Conservation (phyloP, 2,113 vertebrate species). For the Abramis brama region DNA sequence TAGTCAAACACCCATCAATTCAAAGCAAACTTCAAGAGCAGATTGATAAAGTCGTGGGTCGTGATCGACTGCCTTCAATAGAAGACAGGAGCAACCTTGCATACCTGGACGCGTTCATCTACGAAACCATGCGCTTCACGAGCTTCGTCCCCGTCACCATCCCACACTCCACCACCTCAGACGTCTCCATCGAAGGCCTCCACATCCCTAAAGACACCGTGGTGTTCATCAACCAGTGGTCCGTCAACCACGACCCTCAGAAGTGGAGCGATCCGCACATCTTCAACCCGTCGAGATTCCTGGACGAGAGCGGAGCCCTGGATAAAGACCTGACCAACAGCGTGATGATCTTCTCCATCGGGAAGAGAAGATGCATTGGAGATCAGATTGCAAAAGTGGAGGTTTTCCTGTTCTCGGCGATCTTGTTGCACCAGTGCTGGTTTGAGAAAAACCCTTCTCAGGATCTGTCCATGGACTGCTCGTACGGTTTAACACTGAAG, state of each 20-base stretch:
- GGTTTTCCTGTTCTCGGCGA: conserved; percentile 80
- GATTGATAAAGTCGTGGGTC: conserved; percentile 81
- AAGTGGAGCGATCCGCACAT: conserved; percentile 82
- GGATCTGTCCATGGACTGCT: conserved; percentile 71
- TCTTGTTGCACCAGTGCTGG: conserved; percentile 83
- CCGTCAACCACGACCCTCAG: conserved; percentile 82
- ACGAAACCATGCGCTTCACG: conserved; percentile 83
- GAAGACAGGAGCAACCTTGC: conserved; percentile 77
- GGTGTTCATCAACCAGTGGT: conserved; percentile 90
- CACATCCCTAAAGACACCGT: conserved; percentile 85
- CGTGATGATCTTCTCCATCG: conserved; percentile 85
- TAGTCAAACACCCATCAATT: conserved; percentile 78
- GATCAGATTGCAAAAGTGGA: conserved; percentile 82
- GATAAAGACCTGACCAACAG: conserved; percentile 72
- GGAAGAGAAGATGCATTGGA: conserved; percentile 84
- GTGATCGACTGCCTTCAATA: conserved; percentile 71
- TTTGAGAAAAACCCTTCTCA: conserved; percentile 76
- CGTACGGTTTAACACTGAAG: conserved; percentile 80
- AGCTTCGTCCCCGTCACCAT: conserved; percentile 89
- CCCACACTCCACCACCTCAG: conserved; percentile 83
- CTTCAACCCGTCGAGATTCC: conserved; percentile 82
- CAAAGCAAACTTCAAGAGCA: conserved; percentile 78
- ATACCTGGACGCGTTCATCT: conserved; percentile 85
- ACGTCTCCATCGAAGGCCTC: conserved; percentile 81
- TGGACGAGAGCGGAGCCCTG: conserved; percentile 71